phyloP scores from a whole-genome alignment of 2,113 vertebrate species.

The Kryptolebias marmoratus region DNA sequence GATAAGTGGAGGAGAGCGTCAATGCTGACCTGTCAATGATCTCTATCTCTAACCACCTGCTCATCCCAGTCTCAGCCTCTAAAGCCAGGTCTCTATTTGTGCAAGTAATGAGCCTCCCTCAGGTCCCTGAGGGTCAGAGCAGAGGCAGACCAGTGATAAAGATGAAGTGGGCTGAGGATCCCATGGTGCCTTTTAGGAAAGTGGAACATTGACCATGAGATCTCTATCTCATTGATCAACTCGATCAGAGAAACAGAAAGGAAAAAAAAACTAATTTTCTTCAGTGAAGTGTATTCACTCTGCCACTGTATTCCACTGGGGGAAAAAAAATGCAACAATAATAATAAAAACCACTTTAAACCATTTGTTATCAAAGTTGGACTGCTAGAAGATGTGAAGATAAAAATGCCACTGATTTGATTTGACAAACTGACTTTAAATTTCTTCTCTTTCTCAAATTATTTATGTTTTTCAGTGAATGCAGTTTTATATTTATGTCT shows the following conservation, averaged over 20 bases:
- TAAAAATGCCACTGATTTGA: too few relatives aligned
- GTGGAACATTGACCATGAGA: conserved; percentile 73
- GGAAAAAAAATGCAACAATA: too few relatives aligned
- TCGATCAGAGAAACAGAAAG: conserved; percentile 52
- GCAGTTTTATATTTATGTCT: not conserved
- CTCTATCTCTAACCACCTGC: conserved; percentile 20
- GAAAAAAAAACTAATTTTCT: conserved; percentile 50
- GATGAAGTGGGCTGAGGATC: conserved; percentile 68
- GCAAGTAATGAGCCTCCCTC: conserved; percentile 65
- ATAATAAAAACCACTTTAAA: too few relatives aligned
- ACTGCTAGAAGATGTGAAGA: too few relatives aligned
- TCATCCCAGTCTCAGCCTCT: conserved; percentile 40
- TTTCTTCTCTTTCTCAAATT: not conserved
- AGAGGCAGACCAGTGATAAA: conserved; percentile 66
- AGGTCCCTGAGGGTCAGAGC: conserved; percentile 55
- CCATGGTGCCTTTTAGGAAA: conserved; percentile 70
- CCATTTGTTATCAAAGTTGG: too few relatives aligned
- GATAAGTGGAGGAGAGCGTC: conserved; percentile 23
- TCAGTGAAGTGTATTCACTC: conserved; percentile 36
- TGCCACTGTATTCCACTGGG: conserved; percentile 17
- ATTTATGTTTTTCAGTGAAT: not conserved
- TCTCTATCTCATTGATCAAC: conserved; percentile 73
- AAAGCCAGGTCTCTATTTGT: conserved; percentile 66
- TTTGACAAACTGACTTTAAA: not conserved
- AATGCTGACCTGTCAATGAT: conserved; percentile 8